Percentiles rank a stretch among this genome's conserved stretches.
These are phyloP conservation scores for Camponotus vicinus DNA, from an alignment of 1,140 invertebrate species.

Conservation along the genomic window DNA sequence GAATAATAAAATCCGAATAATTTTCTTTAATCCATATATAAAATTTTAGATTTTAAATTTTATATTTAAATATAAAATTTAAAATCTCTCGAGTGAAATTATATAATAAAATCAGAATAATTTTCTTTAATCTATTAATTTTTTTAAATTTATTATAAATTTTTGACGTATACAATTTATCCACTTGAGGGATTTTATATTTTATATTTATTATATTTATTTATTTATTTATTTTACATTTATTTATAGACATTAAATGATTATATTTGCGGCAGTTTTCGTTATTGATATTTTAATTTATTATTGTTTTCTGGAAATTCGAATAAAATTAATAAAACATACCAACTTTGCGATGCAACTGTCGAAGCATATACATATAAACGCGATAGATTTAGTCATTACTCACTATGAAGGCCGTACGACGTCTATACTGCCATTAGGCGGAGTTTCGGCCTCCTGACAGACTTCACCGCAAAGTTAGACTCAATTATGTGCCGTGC, in stretches of 20 bases:
- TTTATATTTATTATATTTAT: neutral
- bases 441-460: slow-evolving; percentile 50
- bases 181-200: neutral
- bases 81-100: no score
- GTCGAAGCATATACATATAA: slow-evolving; percentile 7
- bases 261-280: neutral
- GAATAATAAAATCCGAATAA: no score
- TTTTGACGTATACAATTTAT: neutral
- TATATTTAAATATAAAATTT: no score
- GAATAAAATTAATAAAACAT: slow-evolving; percentile 4
- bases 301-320: neutral
- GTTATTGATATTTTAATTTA: neutral
- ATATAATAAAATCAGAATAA: neutral
- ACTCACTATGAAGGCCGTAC: slow-evolving; percentile 45
- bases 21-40: no score
- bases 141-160: neutral
- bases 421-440: slow-evolving; percentile 38
- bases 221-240: neutral
- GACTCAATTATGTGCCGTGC: slow-evolving; percentile 61
- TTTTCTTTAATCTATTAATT: neutral
- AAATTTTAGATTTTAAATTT: no score
- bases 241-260: neutral
- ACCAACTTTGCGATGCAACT: slow-evolving; percentile 3
- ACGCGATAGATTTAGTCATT: slow-evolving; percentile 53
- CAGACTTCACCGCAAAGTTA: slow-evolving; percentile 43